A percentile compares a stretch with the other conserved stretches of the same genome.
These are phyloP conservation scores for Rhynchomys soricoides DNA, from an alignment of 2,113 vertebrate genomes.

Conservation along the genomic window DNA sequence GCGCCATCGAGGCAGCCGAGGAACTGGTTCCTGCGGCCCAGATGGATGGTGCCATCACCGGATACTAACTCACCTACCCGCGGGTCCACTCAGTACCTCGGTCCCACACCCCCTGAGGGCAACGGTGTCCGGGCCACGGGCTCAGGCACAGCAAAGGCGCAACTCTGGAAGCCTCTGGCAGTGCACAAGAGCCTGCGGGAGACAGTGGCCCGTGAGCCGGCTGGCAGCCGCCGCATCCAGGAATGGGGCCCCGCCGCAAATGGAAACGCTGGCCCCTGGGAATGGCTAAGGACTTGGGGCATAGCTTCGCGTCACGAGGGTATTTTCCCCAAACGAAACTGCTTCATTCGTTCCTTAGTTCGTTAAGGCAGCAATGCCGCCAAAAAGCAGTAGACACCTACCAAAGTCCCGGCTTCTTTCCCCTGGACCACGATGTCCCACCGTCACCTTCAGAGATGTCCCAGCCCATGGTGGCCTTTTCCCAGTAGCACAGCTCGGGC, in stretches of 20 bases:
- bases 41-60: background rate
- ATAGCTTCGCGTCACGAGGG: conserved; percentile 77
- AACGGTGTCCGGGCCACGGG: background rate
- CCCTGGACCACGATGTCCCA: background rate
- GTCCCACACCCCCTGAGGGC: background rate
- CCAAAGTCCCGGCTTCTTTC: background rate
- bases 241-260: background rate
- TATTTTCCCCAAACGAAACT: conserved; percentile 75
- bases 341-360: conserved; percentile 63
- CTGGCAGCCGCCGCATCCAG: background rate
- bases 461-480: conserved; percentile 5
- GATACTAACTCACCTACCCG: background rate
- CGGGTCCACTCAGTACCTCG: background rate
- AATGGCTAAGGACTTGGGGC: background rate
- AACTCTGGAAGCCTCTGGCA: background rate
- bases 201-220: background rate
- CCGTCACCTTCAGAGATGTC: background rate
- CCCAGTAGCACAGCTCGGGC: background rate
- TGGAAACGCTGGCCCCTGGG: conserved; percentile 40
- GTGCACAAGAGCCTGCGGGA: background rate
- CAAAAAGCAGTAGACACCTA: background rate
- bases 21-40: background rate
- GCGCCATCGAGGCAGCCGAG: conserved; percentile 51
- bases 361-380: conserved; percentile 24
- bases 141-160: background rate